Conservation (phyloP, 2,113 vertebrate genomes). For the Neodon shergylaensis region DNA sequence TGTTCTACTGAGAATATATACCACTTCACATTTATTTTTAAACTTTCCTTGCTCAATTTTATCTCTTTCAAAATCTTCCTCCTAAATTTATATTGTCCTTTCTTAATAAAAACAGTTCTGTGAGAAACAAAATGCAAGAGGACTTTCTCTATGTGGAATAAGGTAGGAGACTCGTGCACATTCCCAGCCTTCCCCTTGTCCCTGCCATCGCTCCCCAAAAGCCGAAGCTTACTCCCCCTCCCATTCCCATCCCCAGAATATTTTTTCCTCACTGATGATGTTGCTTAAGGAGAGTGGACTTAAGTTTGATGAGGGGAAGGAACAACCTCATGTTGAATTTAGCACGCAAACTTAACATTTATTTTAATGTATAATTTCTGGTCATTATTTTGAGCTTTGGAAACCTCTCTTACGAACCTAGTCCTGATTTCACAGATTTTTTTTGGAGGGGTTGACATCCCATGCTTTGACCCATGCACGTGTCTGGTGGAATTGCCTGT, state of each 20-base stretch:
- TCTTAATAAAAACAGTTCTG: not conserved
- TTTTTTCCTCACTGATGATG: not conserved
- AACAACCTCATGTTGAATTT: not conserved
- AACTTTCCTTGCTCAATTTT: not conserved
- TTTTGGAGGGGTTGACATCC: not conserved
- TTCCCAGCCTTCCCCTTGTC: not conserved
- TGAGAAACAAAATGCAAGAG: not conserved
- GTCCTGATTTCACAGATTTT: not conserved
- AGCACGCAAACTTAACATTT: not conserved
- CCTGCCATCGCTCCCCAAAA: not conserved
- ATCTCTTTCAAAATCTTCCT: not conserved
- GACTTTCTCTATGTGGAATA: not conserved
- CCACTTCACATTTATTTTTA: constrained; percentile 15
- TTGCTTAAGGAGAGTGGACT: constrained; percentile 14
- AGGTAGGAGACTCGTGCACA: accelerated
- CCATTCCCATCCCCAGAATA: not conserved
- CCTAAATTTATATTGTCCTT: not conserved
- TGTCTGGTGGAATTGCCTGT: not conserved
- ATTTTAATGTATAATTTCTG: not conserved
- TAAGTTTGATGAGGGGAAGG: not conserved
- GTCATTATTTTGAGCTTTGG: not conserved
- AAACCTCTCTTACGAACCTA: not conserved
- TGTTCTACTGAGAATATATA: not conserved
- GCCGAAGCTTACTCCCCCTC: not conserved
- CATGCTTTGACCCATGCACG: accelerated